phyloP scores from a whole-genome alignment of 2,797 vertebrate genomes.

The Chromobotia macracanthus region DNA sequence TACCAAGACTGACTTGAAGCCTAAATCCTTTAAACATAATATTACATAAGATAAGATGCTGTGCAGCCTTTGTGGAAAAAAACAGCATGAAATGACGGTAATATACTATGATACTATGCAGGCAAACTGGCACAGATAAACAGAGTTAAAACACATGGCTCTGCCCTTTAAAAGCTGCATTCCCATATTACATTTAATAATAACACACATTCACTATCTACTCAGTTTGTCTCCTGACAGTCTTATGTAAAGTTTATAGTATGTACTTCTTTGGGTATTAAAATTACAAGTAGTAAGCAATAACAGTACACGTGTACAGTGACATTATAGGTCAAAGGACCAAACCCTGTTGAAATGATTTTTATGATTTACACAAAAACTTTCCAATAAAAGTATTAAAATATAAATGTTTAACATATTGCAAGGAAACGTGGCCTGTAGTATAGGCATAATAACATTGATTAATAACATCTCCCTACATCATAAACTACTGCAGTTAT shows the following conservation, averaged over 20 bases:
- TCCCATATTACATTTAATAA: slow-evolving; percentile 34
- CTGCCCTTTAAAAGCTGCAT: slow-evolving; percentile 23
- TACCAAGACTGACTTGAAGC: background rate
- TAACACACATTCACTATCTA: slow-evolving; percentile 15
- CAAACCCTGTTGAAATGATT: too few species aligned
- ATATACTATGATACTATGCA: slow-evolving; percentile 41
- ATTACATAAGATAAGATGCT: background rate
- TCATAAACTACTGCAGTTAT: background rate
- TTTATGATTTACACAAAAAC: too few species aligned
- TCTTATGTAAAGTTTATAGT: background rate
- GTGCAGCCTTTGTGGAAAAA: background rate
- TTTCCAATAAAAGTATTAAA: too few species aligned
- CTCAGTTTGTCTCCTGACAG: too few species aligned
- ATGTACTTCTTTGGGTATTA: background rate
- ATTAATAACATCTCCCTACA: too few species aligned
- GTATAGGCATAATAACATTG: slow-evolving; percentile 7
- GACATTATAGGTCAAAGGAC: background rate
- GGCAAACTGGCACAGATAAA: slow-evolving; percentile 47
- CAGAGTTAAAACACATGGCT: slow-evolving; percentile 28
- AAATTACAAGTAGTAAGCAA: background rate
- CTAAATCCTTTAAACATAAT: background rate
- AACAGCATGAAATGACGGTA: background rate
- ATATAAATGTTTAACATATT: background rate
- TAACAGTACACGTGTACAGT: background rate
- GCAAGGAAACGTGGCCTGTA: background rate